These are phyloP conservation scores for Sebastes cheni DNA, from an alignment of 2,797 vertebrate genomes.

Conservation along the genomic window DNA sequence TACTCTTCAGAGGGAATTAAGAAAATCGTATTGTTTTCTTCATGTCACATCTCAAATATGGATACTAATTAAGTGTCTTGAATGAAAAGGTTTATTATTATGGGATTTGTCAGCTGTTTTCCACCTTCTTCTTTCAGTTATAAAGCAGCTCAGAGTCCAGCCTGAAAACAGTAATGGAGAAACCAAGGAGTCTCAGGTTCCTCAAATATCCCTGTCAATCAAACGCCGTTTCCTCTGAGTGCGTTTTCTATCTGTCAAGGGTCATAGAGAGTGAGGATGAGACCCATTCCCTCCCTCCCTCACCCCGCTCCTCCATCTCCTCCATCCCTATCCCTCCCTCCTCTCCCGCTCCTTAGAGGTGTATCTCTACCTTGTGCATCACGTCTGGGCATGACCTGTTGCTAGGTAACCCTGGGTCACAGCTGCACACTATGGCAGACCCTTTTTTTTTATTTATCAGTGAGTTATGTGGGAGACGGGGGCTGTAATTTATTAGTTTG, in stretches of 20 bases:
- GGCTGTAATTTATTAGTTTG: slow-evolving; percentile 90
- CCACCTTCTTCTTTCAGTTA: neutral
- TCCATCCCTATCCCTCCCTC: slow-evolving; percentile 54
- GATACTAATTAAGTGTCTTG: slow-evolving; percentile 4
- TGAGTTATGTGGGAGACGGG: slow-evolving; percentile 86
- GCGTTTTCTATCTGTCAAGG: slow-evolving; percentile 86
- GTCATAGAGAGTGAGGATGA: slow-evolving; percentile 84
- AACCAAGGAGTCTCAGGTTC: slow-evolving; percentile 62
- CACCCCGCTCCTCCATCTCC: slow-evolving; percentile 44
- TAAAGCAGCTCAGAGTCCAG: slow-evolving; percentile 30
- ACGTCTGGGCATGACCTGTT: slow-evolving; percentile 87
- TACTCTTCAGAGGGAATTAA: slow-evolving; percentile 38
- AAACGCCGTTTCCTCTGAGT: slow-evolving; percentile 82
- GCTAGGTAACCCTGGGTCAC: slow-evolving; percentile 90
- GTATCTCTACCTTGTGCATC: slow-evolving; percentile 81
- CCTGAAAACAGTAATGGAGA: slow-evolving; percentile 50
- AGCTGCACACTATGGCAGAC: slow-evolving; percentile 85
- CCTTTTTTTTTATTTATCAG: slow-evolving; percentile 86
- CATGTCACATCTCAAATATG: neutral
- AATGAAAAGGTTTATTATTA: neutral
- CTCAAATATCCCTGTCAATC: slow-evolving; percentile 81
- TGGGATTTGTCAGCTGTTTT: slow-evolving; percentile 8
- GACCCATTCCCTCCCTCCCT: slow-evolving; percentile 58
- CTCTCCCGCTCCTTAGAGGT: slow-evolving; percentile 72
- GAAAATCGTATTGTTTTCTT: slow-evolving; percentile 44